Evolutionary conservation across 1,140 invertebrate species (phyloP).

Genomic region (Drosophila virilis): DNA sequence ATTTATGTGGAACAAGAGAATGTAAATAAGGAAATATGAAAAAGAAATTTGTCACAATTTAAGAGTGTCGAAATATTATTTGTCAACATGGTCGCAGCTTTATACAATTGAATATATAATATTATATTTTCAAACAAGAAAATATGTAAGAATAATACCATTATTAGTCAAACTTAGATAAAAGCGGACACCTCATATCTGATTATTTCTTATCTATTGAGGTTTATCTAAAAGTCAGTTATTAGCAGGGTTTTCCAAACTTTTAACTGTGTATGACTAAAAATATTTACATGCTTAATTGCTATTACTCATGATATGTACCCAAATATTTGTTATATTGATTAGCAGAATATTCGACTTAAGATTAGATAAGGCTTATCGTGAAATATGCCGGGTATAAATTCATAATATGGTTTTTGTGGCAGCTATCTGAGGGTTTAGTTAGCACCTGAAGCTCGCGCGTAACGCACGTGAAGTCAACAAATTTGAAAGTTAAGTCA

Average conservation of each 20-base stretch:
- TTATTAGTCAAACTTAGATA: too few species aligned
- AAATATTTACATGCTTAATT: constrained; percentile 1
- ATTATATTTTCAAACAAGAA: too few species aligned
- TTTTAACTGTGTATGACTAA: constrained; percentile 28
- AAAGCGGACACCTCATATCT: too few species aligned
- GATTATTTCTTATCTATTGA: too few species aligned
- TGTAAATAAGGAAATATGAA: too few species aligned
- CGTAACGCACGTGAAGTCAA: constrained; percentile 3
- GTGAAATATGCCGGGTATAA: constrained; percentile 10
- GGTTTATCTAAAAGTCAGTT: neutral
- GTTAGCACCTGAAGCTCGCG: constrained; percentile 10
- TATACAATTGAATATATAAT: too few species aligned
- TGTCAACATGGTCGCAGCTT: too few species aligned
- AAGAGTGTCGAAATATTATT: too few species aligned
- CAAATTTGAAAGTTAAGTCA: neutral
- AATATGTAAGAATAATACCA: too few species aligned
- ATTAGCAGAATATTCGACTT: constrained; percentile 22
- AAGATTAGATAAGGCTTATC: constrained; percentile 42
- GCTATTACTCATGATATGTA: constrained; percentile 28
- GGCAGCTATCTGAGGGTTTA: constrained; percentile 19
- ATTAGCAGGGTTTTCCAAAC: neutral
- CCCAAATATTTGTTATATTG: constrained; percentile 22
- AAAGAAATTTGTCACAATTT: too few species aligned
- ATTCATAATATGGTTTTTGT: neutral
- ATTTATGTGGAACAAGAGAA: too few species aligned